Evolutionary conservation across 1,140 invertebrate species (phyloP).

Genomic region (Drosophila leontia): DNA sequence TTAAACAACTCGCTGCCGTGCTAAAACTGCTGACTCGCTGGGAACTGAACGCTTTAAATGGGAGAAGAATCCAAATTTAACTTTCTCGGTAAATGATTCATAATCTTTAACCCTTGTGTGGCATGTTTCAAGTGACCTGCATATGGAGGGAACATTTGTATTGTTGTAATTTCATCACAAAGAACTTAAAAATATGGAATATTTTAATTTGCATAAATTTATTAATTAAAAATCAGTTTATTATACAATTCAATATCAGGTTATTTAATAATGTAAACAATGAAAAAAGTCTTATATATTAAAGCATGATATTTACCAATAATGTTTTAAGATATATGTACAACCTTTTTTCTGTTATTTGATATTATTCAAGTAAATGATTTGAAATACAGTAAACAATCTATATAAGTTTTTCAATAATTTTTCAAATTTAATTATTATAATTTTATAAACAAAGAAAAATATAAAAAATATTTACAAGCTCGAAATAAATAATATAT

Average conservation of each 20-base stretch:
- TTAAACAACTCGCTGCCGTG: constrained; percentile 41
- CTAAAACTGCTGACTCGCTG: constrained; percentile 74
- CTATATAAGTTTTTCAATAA: background rate
- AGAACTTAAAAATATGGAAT: no score
- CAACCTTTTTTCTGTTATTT: background rate
- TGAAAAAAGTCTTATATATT: background rate
- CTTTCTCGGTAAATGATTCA: constrained; percentile 76
- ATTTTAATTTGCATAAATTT: no score
- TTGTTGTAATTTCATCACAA: background rate
- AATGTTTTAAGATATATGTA: background rate
- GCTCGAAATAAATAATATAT: background rate
- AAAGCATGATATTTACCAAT: background rate
- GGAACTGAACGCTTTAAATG: constrained; percentile 69
- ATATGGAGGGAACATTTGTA: no score
- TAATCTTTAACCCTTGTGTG: constrained; percentile 63
- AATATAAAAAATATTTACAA: background rate
- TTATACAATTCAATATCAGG: no score
- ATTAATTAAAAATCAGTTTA: no score
- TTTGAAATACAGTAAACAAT: background rate
- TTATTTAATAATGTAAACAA: background rate
- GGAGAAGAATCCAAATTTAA: constrained; percentile 78
- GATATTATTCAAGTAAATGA: background rate
- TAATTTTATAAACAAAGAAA: background rate
- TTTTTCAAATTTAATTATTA: background rate
- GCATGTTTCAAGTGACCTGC: background rate